A percentile compares a stretch with the other conserved stretches of the same genome.
These are phyloP conservation scores for Melanogrammus aeglefinus DNA, from an alignment of 2,797 vertebrate species.

Conservation along the genomic window DNA sequence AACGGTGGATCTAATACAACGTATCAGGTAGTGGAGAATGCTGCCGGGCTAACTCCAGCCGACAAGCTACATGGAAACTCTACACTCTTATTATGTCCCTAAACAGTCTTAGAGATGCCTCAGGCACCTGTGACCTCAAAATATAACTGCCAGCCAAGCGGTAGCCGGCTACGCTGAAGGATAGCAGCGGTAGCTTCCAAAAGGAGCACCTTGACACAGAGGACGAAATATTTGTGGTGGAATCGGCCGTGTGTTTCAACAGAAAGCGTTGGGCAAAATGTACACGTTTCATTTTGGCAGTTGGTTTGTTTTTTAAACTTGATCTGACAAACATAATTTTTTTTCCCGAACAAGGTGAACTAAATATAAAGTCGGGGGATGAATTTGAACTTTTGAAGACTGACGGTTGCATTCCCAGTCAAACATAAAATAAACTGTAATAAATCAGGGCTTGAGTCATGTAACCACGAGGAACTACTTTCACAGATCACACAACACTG, in stretches of 20 bases:
- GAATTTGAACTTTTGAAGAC: not conserved
- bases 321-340: not conserved
- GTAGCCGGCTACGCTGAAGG: slow-evolving; percentile 16
- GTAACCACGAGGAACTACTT: too few species aligned
- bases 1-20: slow-evolving; percentile 42
- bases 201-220: not conserved
- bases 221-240: not conserved
- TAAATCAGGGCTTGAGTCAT: too few species aligned
- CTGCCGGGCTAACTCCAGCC: slow-evolving; percentile 45
- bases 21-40: slow-evolving; percentile 59
- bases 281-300: too few species aligned
- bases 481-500: too few species aligned
- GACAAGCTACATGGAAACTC: slow-evolving; percentile 53
- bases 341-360: not conserved
- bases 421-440: too few species aligned
- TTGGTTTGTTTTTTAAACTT: not conserved
- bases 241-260: not conserved
- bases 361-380: not conserved
- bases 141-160: slow-evolving; percentile 41
- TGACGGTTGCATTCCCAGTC: too few species aligned
- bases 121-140: slow-evolving; percentile 36
- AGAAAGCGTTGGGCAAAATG: not conserved
- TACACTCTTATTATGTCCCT: slow-evolving; percentile 60
- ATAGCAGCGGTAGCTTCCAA: not conserved
- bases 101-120: slow-evolving; percentile 59